Base-by-base conservation (phyloP, 2,888 invertebrate species). In the Drosophila parthenogenetica region DNA sequence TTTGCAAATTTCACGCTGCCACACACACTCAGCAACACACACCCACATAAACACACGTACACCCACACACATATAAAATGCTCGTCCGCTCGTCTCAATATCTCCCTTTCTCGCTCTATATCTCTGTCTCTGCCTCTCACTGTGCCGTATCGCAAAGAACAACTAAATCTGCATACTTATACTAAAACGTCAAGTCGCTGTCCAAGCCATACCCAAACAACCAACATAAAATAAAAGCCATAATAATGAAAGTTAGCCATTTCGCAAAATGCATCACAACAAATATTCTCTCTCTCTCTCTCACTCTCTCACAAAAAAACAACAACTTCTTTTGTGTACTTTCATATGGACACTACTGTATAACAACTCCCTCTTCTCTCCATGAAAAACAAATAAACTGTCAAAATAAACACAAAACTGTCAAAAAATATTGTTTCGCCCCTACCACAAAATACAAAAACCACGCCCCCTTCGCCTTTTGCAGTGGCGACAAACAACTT, bases 211-310 rank as follows among this genome's bases (percentile, higher is more conserved):
- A 46, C 58, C 42, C 58, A 37, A 60, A 42, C 25, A 22, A 43
- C 32, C 22, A 45, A 54, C 16, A 54, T 42, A 58, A 16, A 25
- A 22, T 43, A 55, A 22, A 4, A 8, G 13, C 46, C 25, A 22
- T 45, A 45, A 43, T 46, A 54, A 35, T 35, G 35, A 68, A 45
- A 73, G 54, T 78, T 78, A 71, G 76, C 58, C 77, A 87, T 85
- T 79, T 85, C 46, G 87, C 82, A 87, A 87, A 29, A 84, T 81
- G 85, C 86, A 87, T 87, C 80, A 69, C 79, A 77, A 73, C 29
- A 63, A 58, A 32, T 40, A 42, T 29, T 51, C 51, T 73, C 55
- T 58, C 43, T 39, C 46, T 50, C 48, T 59, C 58, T 66, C 49
- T 51, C 59, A 50, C 62, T 53, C 55, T 57, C 11, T 35, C 55